phyloP scores from a whole-genome alignment of 2,888 invertebrate species.

The Boloria selene region DNA sequence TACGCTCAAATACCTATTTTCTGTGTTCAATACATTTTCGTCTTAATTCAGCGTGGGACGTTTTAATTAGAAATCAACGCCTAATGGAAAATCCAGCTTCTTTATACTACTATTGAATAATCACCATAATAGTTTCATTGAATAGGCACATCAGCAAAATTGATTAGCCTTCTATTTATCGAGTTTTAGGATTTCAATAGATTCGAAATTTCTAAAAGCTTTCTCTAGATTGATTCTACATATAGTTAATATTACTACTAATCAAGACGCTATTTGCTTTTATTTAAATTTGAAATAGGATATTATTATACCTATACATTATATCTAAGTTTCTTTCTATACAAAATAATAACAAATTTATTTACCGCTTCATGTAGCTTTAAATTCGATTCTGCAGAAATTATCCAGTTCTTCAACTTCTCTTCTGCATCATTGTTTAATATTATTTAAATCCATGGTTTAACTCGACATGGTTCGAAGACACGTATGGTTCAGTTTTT shows the following conservation, averaged over 20 bases:
- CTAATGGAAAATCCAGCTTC: constrained; percentile 32
- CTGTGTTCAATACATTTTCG: constrained; percentile 17
- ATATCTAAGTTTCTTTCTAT: no score
- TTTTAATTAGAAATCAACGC: constrained; percentile 26
- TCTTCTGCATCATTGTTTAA: no score
- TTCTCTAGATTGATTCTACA: constrained; percentile 14
- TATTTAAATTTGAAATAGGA: no score
- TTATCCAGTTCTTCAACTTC: no score
- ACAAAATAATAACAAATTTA: no score
- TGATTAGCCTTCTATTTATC: constrained; percentile 32
- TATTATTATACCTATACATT: no score
- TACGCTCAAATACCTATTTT: constrained; percentile 2
- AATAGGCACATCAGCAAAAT: constrained; percentile 23
- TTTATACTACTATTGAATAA: constrained; percentile 30
- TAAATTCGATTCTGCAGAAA: no score
- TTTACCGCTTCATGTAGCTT: no score
- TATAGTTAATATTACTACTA: background rate
- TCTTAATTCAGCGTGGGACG: constrained; percentile 14
- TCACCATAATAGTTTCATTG: constrained; percentile 30
- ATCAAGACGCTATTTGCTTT: no score
- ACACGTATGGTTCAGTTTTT: no score
- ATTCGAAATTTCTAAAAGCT: constrained; percentile 25
- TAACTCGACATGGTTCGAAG: no score
- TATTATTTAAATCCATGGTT: no score
- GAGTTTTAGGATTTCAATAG: constrained; percentile 25